Conservation (phyloP, 1,140 invertebrate genomes). For the Drosophila pandora region DNA sequence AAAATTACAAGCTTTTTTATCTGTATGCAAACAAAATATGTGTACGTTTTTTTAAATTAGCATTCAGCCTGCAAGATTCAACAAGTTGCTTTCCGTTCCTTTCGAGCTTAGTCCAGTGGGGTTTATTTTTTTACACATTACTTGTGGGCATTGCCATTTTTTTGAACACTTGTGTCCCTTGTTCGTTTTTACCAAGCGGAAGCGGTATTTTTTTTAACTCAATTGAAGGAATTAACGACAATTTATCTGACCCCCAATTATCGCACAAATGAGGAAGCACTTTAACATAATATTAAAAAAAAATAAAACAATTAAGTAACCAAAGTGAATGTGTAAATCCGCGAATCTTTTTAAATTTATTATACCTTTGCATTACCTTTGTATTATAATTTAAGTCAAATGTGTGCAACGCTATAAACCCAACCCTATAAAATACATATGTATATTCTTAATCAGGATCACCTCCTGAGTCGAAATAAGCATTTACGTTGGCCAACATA, state of each 20-base stretch:
- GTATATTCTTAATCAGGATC: too few species aligned
- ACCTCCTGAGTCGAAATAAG: too few species aligned
- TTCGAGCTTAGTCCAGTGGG: not conserved
- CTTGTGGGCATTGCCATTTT: constrained; percentile 17
- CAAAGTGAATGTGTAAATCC: not conserved
- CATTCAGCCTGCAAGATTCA: constrained; percentile 2
- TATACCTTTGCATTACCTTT: too few species aligned
- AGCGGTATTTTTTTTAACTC: constrained; percentile 24
- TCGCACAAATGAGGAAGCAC: not conserved
- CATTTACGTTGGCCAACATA: too few species aligned
- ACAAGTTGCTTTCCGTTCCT: constrained; percentile 13
- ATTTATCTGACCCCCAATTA: constrained; percentile 2
- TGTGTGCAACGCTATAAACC: too few species aligned
- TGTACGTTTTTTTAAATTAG: not conserved
- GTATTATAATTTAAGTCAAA: too few species aligned
- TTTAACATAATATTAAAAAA: not conserved
- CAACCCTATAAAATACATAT: too few species aligned
- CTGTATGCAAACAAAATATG: too few species aligned
- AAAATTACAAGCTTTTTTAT: too few species aligned
- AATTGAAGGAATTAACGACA: not conserved
- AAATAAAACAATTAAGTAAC: not conserved
- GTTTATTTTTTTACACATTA: constrained; percentile 27
- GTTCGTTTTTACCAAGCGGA: constrained; percentile 31
- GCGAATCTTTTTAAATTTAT: too few species aligned
- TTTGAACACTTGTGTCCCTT: constrained; percentile 34